Evolutionary conservation across 2,888 invertebrate genomes (phyloP), one percentile per base, ranked within the genome.

Genomic region (Tinea pellionella): DNA sequence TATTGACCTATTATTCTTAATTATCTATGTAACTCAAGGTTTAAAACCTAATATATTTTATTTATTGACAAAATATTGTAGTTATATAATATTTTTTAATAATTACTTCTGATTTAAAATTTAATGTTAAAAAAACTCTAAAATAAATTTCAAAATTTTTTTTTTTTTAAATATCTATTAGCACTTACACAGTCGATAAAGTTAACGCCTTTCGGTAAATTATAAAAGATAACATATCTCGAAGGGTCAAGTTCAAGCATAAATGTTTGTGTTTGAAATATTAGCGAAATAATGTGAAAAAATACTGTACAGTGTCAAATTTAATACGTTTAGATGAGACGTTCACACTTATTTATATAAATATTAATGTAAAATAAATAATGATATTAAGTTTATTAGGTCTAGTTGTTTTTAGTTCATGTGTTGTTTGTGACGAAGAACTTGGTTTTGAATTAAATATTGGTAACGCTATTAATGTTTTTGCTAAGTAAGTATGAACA

Each of bases 381-480:
- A 53, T 53, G 53, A 2, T 53, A 18, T 53, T 24, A 24, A 24
- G 18, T 12, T 19, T 18, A 8, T 3, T 53, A 1, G 58, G 73
- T 30, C 67, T 77, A 64, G 65, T 74, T 63, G 68, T 77, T 62
- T 71, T 24, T 41, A 37, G 37, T 9, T 37, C n/a, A 2, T 68
- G 12, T 62, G 69, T 70, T 60, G 60, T 72, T 53, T 77, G 78
- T 64, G 68, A 69, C 6, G 78, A 79, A 11, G 81, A 84, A 61
- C 62, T 85, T 8, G 80, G 80, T 8, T 87, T 80, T 63, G 75
- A 71, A 65, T 67, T 87, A 63, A 78, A 72, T 63, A 85, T 86
- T 60, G 87, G 87, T 32, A 78, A 85, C 61, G 77, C 86, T 11
- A 82, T 87, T 15, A 85, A 87, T 61, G 78, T 87, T 18, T 86